Conservation (phyloP, 1,140 invertebrate species). For the Doryteuthis pealeii region DNA sequence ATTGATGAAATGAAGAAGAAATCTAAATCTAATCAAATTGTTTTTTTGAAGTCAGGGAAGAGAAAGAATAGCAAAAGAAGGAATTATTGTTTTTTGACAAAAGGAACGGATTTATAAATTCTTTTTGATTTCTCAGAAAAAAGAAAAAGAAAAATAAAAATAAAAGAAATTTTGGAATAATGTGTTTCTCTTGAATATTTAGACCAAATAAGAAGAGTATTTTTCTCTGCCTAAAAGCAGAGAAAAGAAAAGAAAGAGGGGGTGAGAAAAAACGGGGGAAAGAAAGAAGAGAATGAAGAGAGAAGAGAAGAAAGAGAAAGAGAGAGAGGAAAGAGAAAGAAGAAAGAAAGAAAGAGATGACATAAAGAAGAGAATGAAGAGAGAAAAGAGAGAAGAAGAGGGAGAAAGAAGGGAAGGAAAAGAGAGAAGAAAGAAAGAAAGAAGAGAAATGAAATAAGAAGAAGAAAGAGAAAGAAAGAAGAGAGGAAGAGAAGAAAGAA, state of each 20-base stretch:
- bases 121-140: no score
- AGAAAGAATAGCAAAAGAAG: no score
- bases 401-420: background rate
- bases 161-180: no score
- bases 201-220: no score
- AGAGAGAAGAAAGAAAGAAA: background rate
- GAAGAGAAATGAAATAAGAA: background rate
- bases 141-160: no score
- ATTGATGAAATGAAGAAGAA: no score
- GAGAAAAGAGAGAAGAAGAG: constrained; percentile 4
- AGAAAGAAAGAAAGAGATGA: constrained; percentile 7
- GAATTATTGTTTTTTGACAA: no score
- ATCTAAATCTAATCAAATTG: no score
- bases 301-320: constrained; percentile 2
- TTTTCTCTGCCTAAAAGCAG: no score
- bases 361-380: background rate
- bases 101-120: no score
- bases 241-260: constrained; percentile 12
- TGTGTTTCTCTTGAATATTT: no score
- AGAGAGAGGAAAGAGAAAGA: constrained; percentile 14
- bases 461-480: background rate
- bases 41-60: no score
- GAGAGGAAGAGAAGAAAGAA: background rate
- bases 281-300: background rate
- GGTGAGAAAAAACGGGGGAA: background rate